These are phyloP conservation scores for Hoplodrina blanda DNA, from an alignment of 2,888 invertebrate species.

Conservation along the genomic window DNA sequence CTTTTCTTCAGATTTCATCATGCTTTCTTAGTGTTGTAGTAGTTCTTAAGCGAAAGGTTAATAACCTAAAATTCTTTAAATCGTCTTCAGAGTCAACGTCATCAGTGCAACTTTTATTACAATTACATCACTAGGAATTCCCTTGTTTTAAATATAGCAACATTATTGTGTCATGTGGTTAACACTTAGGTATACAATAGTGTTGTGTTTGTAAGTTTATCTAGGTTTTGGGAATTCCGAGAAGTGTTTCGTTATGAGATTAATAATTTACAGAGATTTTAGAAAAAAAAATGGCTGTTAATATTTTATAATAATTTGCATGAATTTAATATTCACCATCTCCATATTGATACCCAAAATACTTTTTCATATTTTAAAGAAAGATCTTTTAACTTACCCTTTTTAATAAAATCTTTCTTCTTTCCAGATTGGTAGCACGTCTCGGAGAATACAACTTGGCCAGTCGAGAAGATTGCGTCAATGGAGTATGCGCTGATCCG, in stretches of 20 bases:
- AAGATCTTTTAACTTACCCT: no score
- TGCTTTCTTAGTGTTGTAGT: background rate
- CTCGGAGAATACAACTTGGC: slow-evolving; percentile 71
- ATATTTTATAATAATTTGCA: no score
- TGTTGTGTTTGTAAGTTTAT: background rate
- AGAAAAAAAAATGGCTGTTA: background rate
- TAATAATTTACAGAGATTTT: background rate
- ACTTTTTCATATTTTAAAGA: no score
- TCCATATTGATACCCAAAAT: no score
- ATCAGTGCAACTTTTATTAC: background rate
- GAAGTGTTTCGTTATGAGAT: background rate
- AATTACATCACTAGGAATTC: slow-evolving; percentile 53
- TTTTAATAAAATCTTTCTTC: background rate
- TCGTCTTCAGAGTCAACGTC: slow-evolving; percentile 14
- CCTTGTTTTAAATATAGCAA: slow-evolving; percentile 29
- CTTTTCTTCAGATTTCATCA: background rate
- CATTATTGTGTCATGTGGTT: slow-evolving; percentile 24
- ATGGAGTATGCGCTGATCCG: slow-evolving; percentile 67
- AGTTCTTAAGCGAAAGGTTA: background rate
- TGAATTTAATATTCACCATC: no score
- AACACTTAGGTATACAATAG: slow-evolving; percentile 25
- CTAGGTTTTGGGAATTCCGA: slow-evolving; percentile 39
- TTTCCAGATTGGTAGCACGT: slow-evolving; percentile 67
- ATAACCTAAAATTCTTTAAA: background rate
- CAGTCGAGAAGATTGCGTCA: slow-evolving; percentile 59